Base-by-base conservation (phyloP, 1,140 invertebrate genomes). In the Bombus vancouverensis region DNA sequence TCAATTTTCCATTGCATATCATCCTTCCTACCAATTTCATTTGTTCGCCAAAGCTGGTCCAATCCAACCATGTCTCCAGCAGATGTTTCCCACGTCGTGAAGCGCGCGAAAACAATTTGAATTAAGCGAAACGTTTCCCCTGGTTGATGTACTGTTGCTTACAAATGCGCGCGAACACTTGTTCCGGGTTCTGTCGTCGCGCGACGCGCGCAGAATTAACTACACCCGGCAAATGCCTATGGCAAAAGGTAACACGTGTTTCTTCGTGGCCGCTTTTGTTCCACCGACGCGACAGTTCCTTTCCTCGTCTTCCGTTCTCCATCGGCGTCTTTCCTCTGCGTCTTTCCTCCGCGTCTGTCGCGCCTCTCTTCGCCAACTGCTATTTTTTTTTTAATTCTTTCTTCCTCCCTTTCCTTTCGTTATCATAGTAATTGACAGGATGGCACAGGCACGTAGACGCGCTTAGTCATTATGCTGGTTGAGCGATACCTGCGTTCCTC, bases 241-340 rank as follows among this genome's bases (percentile, higher is more conserved):
- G 85, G 75, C 34, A 39, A 86, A 89, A 80, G 79, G 72, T 85
- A 83, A 83, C 88, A 89, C 76, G 80, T 89, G 88, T 86, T 72
- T 53, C 74, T 3, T 75, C 22, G 44, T 15, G 10, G 18, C 32
- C 34, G 32, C 71, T 57, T 86, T 80, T 83, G 71, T 80, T 86
- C 15, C 37, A n/a, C 28, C 62, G 62, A 75, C 22, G n/a, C 1
- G 12, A 39, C 18, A 1, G 9, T 15, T 72, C 28, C 28, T 2
- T n/a, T n/a, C 39, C 28, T 13, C 25, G 4, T 78, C 39, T 53
- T 28, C 32, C 73, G 1, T 39, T 32, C 15, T 62, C 57, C 15
- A 18, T 76, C 34, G 3, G 6, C 9, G 4, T 28, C 42, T 65
- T 53, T 68, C 39, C 47, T 44, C 44, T 62, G 25, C 8, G 47